These are phyloP conservation scores for Caenorhabditis drosophilae DNA, from an alignment of 2,888 invertebrate species.

Conservation along the genomic window DNA sequence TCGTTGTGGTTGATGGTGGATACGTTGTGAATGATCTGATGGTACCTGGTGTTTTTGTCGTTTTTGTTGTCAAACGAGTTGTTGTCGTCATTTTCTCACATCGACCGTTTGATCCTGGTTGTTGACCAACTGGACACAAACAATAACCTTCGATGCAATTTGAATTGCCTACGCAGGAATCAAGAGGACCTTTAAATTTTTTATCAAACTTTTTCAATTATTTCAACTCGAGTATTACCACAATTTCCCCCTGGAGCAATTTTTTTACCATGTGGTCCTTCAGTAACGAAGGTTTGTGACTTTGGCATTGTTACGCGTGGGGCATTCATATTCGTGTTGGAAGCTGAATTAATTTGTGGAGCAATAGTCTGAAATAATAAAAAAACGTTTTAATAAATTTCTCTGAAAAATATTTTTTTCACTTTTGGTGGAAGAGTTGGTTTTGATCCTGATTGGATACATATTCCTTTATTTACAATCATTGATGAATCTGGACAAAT, in stretches of 20 bases:
- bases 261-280: conserved; percentile 43
- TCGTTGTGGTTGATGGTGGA: conserved; percentile 15
- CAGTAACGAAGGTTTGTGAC: conserved; percentile 26
- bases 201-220: no score
- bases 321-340: conserved; percentile 6
- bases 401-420: background rate
- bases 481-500: conserved; percentile 66
- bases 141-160: conserved; percentile 63
- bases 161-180: conserved; percentile 65
- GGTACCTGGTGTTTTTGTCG: conserved; percentile 26
- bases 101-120: conserved; percentile 48
- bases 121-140: conserved; percentile 65
- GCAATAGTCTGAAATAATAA: conserved; percentile 32
- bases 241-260: conserved; percentile 58
- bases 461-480: conserved; percentile 61
- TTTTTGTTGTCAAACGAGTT: conserved; percentile 22
- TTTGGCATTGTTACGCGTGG: conserved; percentile 32
- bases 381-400: conserved; percentile 1
- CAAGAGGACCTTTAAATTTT: conserved; percentile 64
- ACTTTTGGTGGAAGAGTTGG: conserved; percentile 50
- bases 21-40: conserved; percentile 19
- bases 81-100: conserved; percentile 46
- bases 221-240: no score
- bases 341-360: conserved; percentile 13
- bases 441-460: conserved; percentile 53